Percentiles rank a stretch among this genome's conserved stretches.
phyloP scores from a whole-genome alignment of 2,888 invertebrate species.

The Palloptera scutellata region DNA sequence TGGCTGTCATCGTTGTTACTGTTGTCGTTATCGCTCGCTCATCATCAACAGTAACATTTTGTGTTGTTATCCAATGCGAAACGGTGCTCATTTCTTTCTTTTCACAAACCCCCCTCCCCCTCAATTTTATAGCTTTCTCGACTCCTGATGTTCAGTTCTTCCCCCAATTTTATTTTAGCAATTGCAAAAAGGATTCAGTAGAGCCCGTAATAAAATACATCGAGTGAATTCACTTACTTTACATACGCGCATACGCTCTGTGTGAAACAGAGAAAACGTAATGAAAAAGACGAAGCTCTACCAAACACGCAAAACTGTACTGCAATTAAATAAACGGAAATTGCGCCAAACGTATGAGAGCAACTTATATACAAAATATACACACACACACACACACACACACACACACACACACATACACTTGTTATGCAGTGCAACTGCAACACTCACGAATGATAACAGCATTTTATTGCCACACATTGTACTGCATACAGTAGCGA shows the following conservation, averaged over 20 bases:
- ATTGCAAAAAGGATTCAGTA: no score
- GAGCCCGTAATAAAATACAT: no score
- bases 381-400: background rate
- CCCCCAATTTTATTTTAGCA: no score
- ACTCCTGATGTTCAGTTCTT: no score
- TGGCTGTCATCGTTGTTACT: background rate
- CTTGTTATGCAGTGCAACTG: background rate
- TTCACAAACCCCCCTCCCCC: background rate
- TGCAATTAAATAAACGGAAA: constrained; percentile 31
- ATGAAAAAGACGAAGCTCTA: background rate
- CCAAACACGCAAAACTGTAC: constrained; percentile 7
- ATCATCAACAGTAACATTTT: background rate
- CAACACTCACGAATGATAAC: constrained; percentile 1
- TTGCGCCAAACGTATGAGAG: constrained; percentile 23
- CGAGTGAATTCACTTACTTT: no score
- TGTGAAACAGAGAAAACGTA: background rate
- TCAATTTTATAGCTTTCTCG: no score
- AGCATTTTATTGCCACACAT: constrained; percentile 14
- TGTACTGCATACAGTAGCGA: background rate
- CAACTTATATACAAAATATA: background rate
- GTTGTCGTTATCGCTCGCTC: background rate
- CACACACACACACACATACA: background rate
- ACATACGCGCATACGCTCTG: no score
- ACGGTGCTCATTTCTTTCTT: background rate
- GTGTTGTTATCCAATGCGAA: background rate